phyloP scores from a whole-genome alignment of 2,113 vertebrate genomes.

The Paralichthys olivaceus region DNA sequence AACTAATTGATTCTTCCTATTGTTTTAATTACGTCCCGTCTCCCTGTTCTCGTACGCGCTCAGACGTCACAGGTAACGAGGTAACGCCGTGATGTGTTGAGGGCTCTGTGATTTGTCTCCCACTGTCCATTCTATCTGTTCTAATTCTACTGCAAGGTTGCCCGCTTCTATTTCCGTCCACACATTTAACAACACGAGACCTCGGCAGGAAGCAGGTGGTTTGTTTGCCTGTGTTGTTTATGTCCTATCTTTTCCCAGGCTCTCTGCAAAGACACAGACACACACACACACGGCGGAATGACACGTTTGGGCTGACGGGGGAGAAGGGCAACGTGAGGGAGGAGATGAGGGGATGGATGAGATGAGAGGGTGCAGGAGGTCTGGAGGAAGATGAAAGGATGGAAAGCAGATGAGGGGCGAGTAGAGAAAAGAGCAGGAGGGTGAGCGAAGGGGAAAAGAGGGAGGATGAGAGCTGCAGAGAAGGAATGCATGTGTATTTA shows the following conservation, averaged over 20 bases:
- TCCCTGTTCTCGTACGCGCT: no score
- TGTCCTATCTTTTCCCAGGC: constrained; percentile 70
- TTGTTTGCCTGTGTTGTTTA: constrained; percentile 73
- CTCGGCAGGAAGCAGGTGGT: constrained; percentile 80
- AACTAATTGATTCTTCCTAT: background rate
- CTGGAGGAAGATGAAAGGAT: constrained; percentile 10
- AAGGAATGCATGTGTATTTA: constrained; percentile 64
- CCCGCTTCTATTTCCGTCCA: constrained; percentile 68
- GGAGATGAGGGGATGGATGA: constrained; percentile 14
- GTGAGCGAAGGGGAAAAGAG: background rate
- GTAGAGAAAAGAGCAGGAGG: background rate
- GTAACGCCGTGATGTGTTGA: background rate
- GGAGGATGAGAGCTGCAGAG: constrained; percentile 22
- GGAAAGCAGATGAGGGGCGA: constrained; percentile 17
- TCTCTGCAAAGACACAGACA: constrained; percentile 17
- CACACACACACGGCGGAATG: constrained; percentile 24
- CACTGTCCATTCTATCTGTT: constrained; percentile 25
- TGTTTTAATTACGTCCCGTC: background rate
- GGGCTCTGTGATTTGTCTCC: background rate
- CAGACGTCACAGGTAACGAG: no score
- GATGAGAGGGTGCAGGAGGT: constrained; percentile 16
- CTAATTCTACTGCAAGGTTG: constrained; percentile 55
- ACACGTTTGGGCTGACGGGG: constrained; percentile 31
- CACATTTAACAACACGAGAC: constrained; percentile 67
- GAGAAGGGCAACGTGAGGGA: constrained; percentile 21